Evolutionary conservation across 2,797 vertebrate species (phyloP).

Genomic region (Cercopithecus mitis): DNA sequence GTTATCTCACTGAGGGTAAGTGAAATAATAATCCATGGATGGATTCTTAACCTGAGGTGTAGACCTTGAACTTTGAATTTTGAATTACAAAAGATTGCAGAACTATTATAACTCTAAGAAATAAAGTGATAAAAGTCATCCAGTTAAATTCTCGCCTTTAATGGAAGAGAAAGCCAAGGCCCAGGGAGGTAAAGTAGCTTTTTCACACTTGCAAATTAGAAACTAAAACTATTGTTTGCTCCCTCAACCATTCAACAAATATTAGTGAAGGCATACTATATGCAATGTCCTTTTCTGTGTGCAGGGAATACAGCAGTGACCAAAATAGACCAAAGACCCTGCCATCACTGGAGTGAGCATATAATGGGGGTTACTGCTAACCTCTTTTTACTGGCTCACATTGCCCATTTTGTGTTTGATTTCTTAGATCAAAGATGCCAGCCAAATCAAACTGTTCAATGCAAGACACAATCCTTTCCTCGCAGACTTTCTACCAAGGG

Average conservation of each 20-base stretch:
- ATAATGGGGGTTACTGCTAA: neutral
- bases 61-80: neutral
- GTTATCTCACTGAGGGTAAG: too few relatives aligned
- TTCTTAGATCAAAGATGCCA: neutral
- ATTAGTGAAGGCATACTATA: fast-evolving
- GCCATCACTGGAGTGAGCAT: fast-evolving
- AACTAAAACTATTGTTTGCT: neutral
- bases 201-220: neutral
- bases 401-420: neutral
- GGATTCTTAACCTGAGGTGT: neutral
- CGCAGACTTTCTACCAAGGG: neutral
- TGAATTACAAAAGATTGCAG: too few relatives aligned
- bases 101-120: too few relatives aligned
- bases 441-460: neutral
- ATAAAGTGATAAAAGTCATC: neutral
- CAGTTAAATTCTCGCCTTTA: neutral
- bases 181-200: neutral
- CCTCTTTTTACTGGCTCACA: neutral
- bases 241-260: neutral
- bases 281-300: neutral
- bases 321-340: neutral
- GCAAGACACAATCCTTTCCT: neutral
- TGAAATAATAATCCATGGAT: neutral
- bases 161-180: neutral
- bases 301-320: neutral